Base-by-base conservation (phyloP, 1,140 invertebrate genomes). In the Helicoverpa zea region DNA sequence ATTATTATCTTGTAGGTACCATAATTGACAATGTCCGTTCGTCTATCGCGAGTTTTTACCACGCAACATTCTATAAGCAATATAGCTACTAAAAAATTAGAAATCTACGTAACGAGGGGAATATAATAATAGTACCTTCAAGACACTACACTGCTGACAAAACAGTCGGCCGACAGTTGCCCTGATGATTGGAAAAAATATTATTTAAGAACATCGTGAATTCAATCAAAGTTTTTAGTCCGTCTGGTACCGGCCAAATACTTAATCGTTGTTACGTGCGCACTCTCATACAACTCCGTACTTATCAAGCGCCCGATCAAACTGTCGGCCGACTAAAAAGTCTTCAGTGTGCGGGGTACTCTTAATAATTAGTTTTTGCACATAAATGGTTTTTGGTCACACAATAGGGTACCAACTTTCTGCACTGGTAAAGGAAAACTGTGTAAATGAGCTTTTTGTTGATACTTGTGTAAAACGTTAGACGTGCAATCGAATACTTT, bases 301-400 rank as follows among this genome's bases (percentile, higher is more conserved):
- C 23, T 23, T 23, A 23, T 23, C 23, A 23, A 23, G 23, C 23
- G 23, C 23, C 23, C 2, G 23, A 23, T 1, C 23, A 23, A 23
- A 23, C 23, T 23, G 2, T 23, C 2, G 23, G 23, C 23, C 23
- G 23, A 23, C 23, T 23, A 23, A 23, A 23, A 23, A 23, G 23
- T 23, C 23, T 23, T 2, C 23, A 23, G 23, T 43, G 35, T 9
- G 4, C 5, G 3, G 35, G 35, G 35, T 58, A 58, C 56, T 18
- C 18, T 18, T 58, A 58, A 58, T 68, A 68, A 68, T 68, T 68
- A 68, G 43, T 68, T 68, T 68, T 68, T 68, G 64, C 64, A 49
- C 43, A 18, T 49, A 68, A 23, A 16, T 13, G 23, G 43, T 13
- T 49, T n/a, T 43, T 49, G 13, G 18, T 1, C 13, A 68, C 10